Conservation (phyloP, 2,888 invertebrate genomes). For the Plagodis dolabraria region DNA sequence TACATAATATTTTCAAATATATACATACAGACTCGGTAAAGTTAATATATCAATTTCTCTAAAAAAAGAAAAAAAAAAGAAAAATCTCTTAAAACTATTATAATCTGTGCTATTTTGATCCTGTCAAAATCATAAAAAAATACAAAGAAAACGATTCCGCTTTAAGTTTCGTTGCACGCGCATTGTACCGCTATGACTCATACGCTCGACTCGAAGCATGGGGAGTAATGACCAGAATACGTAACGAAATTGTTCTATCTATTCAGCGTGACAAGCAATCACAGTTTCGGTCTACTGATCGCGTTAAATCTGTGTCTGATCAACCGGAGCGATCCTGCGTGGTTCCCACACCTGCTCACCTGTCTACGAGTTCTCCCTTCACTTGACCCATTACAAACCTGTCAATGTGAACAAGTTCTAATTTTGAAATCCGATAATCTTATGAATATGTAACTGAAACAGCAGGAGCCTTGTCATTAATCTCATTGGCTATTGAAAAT, state of each 20-base stretch:
- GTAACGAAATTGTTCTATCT: slow-evolving; percentile 51
- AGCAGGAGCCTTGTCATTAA: no score
- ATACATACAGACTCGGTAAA: no score
- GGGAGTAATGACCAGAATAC: slow-evolving; percentile 47
- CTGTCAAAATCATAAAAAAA: no score
- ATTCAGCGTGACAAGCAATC: slow-evolving; percentile 44
- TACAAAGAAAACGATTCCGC: slow-evolving; percentile 9
- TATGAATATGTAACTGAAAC: no score
- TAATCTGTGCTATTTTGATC: no score
- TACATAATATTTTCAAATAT: no score
- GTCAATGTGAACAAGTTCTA: not conserved
- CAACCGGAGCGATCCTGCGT: slow-evolving; percentile 30
- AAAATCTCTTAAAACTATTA: no score
- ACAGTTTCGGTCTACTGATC: slow-evolving; percentile 49
- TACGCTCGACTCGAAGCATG: slow-evolving; percentile 22
- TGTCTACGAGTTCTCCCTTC: slow-evolving; percentile 10
- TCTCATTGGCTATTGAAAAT: no score
- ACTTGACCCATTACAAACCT: slow-evolving; percentile 3
- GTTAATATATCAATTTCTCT: no score
- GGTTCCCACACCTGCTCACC: slow-evolving; percentile 32
- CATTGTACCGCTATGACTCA: slow-evolving; percentile 25
- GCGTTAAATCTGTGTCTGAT: slow-evolving; percentile 39
- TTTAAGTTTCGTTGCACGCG: slow-evolving; percentile 17
- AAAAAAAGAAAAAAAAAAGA: no score
- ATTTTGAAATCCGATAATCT: not conserved